Base-by-base conservation (phyloP, 2,797 vertebrate species). In the Galagoides demidoff region DNA sequence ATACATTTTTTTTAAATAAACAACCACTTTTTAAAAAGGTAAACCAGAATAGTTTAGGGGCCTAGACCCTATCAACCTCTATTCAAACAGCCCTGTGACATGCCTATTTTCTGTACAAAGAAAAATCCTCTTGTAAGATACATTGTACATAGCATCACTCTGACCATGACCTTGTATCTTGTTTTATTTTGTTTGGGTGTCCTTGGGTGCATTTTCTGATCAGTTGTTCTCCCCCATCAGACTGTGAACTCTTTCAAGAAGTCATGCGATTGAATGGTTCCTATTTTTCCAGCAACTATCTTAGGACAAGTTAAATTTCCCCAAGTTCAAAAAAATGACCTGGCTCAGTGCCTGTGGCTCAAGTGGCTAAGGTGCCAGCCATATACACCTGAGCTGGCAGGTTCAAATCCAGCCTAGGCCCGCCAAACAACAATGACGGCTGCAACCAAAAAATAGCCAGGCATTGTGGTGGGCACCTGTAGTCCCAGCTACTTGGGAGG, bases 251-350 rank as follows among this genome's bases (percentile, higher is more conserved):
- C 73, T 73, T 43, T n/a, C n/a, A 37, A 34, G 45, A 85, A 57
- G 59, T 76, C 11, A 37, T 2, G 5, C 27, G 49, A 88, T 6
- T 17, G 59, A 79, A 66, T 89, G 57, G 45, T 37, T 87, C 85
- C 45, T 71, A 19, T 61, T 81, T 85, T 61, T 71, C 37, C 13
- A 79, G 29, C 29, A 82, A 78, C 23, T 52, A 0, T 55, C n/a
- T 31, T 27, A 71, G 57, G 22, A 55, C 7, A 9, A 17, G 25
- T 59, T 64, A 76, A 31, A 43, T 64, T 79, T 63, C 22, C 59
- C 64, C 52, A 49, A 71, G 63, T 90, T 94, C 34, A 31, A 85
- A 92, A 82, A 43, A 43, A 43, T 43, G 39, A 43, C 39, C 39
- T 43, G 39, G 39, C 39, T 43, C 39, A 6, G 39, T 43, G 39